Percentiles rank a stretch among this genome's conserved stretches.
Conservation (phyloP, 2,797 vertebrate genomes). For the Rhyacichthys aspro region DNA sequence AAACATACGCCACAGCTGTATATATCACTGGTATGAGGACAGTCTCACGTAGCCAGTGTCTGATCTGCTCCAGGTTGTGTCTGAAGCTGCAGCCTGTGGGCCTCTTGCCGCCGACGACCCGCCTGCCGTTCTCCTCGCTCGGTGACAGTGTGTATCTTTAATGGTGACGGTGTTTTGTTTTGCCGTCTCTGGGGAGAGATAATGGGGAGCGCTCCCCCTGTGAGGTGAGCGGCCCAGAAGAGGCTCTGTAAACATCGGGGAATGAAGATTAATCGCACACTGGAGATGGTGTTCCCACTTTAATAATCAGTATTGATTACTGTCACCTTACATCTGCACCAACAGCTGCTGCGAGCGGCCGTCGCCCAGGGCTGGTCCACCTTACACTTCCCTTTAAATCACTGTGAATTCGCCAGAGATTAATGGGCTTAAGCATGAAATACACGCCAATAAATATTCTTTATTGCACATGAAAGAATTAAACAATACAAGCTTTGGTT, state of each 20-base stretch:
- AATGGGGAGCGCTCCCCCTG: conserved; percentile 56
- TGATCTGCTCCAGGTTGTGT: background rate
- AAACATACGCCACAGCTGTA: background rate
- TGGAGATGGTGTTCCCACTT: conserved; percentile 77
- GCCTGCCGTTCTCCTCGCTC: conserved; percentile 15
- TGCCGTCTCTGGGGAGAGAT: conserved; percentile 68
- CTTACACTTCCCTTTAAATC: conserved; percentile 58
- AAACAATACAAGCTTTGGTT: conserved; percentile 15
- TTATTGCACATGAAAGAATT: conserved; percentile 43
- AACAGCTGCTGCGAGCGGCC: conserved; percentile 70
- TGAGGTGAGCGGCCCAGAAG: conserved; percentile 58
- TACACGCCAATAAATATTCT: conserved; percentile 43
- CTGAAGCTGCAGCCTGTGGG: conserved; percentile 3
- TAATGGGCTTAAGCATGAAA: conserved; percentile 18
- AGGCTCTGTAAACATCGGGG: conserved; percentile 75
- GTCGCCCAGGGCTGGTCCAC: conserved; percentile 62
- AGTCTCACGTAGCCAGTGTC: background rate
- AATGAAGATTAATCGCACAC: conserved; percentile 83
- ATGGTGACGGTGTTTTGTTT: conserved; percentile 72
- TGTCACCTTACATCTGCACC: conserved; percentile 79
- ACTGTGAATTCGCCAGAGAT: conserved; percentile 50
- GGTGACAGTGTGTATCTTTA: conserved; percentile 68
- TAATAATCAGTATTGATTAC: conserved; percentile 83
- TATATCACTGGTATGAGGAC: background rate
- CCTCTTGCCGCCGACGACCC: conserved; percentile 23